These are phyloP conservation scores for Lepidothrix coronata DNA, from an alignment of 2,113 vertebrate genomes.

Conservation along the genomic window DNA sequence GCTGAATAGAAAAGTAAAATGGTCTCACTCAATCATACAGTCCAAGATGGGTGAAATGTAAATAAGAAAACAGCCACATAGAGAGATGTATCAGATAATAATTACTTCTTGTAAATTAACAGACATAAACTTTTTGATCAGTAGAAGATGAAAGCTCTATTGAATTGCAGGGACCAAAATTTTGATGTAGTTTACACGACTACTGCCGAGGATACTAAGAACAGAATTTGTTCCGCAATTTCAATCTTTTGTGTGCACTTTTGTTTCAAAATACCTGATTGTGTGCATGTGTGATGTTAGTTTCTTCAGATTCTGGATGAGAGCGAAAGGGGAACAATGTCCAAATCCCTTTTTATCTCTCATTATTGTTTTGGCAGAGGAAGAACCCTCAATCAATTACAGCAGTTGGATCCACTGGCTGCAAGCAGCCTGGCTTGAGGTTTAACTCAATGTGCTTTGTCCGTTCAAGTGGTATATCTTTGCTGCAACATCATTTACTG, in stretches of 20 bases:
- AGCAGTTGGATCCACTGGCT: not conserved
- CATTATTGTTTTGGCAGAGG: not conserved
- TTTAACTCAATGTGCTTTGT: not conserved
- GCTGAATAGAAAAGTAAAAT: not conserved
- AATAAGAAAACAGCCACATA: not conserved
- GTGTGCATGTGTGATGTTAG: not conserved
- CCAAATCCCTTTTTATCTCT: not conserved
- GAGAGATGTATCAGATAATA: not conserved
- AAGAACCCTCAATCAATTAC: not conserved
- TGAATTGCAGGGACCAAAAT: not conserved
- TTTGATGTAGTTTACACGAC: not conserved
- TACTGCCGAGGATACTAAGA: not conserved
- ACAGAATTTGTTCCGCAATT: not conserved
- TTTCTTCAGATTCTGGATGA: not conserved
- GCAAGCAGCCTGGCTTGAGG: not conserved
- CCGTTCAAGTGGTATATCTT: not conserved
- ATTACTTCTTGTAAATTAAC: not conserved
- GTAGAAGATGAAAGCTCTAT: not conserved
- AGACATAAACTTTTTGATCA: not conserved
- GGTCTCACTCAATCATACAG: not conserved
- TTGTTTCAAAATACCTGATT: not conserved
- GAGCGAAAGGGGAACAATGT: not conserved
- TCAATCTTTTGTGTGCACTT: not conserved
- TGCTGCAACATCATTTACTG: not conserved
- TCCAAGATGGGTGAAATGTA: not conserved